Evolutionary conservation across 2,888 invertebrate species (phyloP).

Genomic region (Lasius fuliginosus): DNA sequence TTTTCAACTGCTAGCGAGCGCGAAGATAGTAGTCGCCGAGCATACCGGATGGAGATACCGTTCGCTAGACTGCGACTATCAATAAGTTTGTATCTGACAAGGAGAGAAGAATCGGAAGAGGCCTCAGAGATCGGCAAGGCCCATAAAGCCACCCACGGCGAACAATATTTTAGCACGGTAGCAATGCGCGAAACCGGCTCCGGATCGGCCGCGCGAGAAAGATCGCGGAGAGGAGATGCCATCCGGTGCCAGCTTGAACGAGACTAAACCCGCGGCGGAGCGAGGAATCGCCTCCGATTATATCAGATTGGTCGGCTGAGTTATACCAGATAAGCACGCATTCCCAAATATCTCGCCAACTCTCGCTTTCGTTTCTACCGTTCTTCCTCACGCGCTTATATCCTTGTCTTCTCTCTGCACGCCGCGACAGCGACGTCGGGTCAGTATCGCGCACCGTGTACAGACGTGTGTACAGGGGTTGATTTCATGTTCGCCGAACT

Average conservation of each 20-base stretch:
- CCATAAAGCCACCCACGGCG: slow-evolving; percentile 85
- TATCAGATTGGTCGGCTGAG: slow-evolving; percentile 78
- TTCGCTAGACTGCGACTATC: slow-evolving; percentile 76
- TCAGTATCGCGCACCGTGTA: slow-evolving; percentile 46
- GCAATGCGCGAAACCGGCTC: slow-evolving; percentile 83
- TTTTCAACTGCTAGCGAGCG: slow-evolving; percentile 24
- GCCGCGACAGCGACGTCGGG: slow-evolving; percentile 18
- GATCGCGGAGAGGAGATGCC: slow-evolving; percentile 30
- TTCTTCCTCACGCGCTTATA: slow-evolving; percentile 27
- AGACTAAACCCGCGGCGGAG: slow-evolving; percentile 39
- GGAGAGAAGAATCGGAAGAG: slow-evolving; percentile 78
- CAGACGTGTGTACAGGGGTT: slow-evolving; percentile 65
- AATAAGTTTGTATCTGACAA: slow-evolving; percentile 82
- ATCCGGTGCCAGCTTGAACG: slow-evolving; percentile 49
- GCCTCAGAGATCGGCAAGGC: slow-evolving; percentile 80
- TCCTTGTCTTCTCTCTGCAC: slow-evolving; percentile 25
- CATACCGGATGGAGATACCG: slow-evolving; percentile 59
- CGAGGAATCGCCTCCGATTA: slow-evolving; percentile 74
- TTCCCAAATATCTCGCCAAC: slow-evolving; percentile 78
- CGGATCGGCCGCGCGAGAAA: slow-evolving; percentile 51
- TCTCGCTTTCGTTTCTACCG: slow-evolving; percentile 56
- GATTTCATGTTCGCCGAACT: slow-evolving; percentile 68
- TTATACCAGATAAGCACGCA: slow-evolving; percentile 75
- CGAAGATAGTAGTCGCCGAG: slow-evolving; percentile 60
- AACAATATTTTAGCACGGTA: slow-evolving; percentile 85